These are phyloP conservation scores for Adelphocoris suturalis DNA, from an alignment of 2,888 invertebrate genomes.

Conservation along the genomic window DNA sequence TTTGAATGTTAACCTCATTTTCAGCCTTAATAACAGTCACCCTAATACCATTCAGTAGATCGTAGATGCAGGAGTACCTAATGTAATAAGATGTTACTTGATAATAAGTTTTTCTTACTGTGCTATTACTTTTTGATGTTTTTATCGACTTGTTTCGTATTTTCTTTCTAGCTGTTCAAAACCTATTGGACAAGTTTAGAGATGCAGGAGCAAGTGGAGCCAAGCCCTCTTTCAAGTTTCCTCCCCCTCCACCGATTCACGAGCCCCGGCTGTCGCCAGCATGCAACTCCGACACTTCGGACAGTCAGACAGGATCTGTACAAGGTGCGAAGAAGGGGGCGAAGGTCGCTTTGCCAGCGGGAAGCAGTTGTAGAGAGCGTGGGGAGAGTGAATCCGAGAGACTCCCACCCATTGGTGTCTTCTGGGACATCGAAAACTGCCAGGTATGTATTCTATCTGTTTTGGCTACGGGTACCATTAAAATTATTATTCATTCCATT, in stretches of 20 bases:
- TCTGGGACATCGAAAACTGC: constrained; percentile 97
- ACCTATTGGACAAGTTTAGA: constrained; percentile 64
- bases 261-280: constrained; percentile 56
- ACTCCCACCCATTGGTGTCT: constrained; percentile 88
- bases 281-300: constrained; percentile 46
- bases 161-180: constrained; percentile 66
- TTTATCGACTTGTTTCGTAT: too few relatives aligned
- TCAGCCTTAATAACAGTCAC: too few relatives aligned
- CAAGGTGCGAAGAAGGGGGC: neutral
- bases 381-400: constrained; percentile 54
- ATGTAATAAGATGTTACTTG: too few relatives aligned
- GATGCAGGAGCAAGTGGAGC: constrained; percentile 51
- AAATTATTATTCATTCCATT: too few relatives aligned
- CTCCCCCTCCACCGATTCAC: constrained; percentile 71
- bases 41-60: too few relatives aligned
- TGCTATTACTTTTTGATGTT: too few relatives aligned
- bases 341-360: neutral
- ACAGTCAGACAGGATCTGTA: constrained; percentile 27
- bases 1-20: too few relatives aligned
- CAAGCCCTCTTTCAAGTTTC: constrained; percentile 70
- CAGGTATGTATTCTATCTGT: constrained; percentile 81
- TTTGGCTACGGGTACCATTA: neutral
- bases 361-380: constrained; percentile 44
- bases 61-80: too few relatives aligned
- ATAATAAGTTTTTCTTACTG: too few relatives aligned